Percentiles rank a stretch among this genome's conserved stretches.
Conservation (phyloP, 2,888 invertebrate genomes). For the Mayetiola destructor region DNA sequence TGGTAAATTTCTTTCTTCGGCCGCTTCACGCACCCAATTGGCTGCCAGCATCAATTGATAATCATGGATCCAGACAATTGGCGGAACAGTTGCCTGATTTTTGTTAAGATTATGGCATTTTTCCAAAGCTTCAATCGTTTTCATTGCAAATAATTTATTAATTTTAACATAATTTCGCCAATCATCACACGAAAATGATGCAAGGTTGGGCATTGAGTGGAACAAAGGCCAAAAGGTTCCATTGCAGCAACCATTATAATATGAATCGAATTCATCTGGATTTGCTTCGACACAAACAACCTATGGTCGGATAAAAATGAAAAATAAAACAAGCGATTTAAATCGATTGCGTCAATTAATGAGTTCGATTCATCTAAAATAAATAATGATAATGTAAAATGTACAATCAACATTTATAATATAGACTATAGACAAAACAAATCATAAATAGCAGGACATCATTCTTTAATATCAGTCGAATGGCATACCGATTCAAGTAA, state of each 20-base stretch:
- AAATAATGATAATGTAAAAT: no score
- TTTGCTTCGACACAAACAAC: conserved; percentile 69
- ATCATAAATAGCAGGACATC: no score
- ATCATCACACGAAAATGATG: conserved; percentile 65
- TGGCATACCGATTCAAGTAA: no score
- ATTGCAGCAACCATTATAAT: conserved; percentile 86
- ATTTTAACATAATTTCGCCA: conserved; percentile 70
- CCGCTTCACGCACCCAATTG: conserved; percentile 75
- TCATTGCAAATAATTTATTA: conserved; percentile 69
- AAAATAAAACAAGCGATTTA: neutral
- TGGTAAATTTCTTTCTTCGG: conserved; percentile 59
- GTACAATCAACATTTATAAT: no score
- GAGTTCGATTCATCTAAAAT: no score
- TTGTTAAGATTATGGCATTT: conserved; percentile 37
- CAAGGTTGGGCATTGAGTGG: conserved; percentile 83
- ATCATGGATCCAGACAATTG: conserved; percentile 87
- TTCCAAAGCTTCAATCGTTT: conserved; percentile 55
- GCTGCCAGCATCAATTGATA: conserved; percentile 88
- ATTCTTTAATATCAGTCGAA: no score
- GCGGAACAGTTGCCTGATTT: conserved; percentile 41
- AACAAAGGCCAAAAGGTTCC: conserved; percentile 86
- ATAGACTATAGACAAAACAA: no score
- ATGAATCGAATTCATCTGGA: conserved; percentile 61
- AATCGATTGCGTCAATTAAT: no score
- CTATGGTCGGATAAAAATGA: conserved; percentile 33